These are phyloP conservation scores for Penelope pileata DNA, from an alignment of 2,113 vertebrate species.

Conservation along the genomic window DNA sequence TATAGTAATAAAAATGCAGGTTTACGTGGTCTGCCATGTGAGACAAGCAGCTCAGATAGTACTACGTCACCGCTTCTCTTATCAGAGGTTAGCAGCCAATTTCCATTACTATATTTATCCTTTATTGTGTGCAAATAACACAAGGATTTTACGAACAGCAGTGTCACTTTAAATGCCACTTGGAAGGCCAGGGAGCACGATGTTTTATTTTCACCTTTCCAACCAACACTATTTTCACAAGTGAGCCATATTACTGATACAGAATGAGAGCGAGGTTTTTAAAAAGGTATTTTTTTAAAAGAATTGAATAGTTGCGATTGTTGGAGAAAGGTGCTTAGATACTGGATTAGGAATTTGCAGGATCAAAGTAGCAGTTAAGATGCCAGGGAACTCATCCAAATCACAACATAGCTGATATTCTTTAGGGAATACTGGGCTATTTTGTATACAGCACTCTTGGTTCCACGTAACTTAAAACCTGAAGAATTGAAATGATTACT, in stretches of 20 bases:
- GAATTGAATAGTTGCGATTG: conserved; percentile 38
- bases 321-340: conserved; percentile 50
- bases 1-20: neutral
- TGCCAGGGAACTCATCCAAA: conserved; percentile 65
- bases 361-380: conserved; percentile 61
- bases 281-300: conserved; percentile 3
- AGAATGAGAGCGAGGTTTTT: conserved; percentile 14
- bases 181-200: neutral
- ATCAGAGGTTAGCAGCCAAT: conserved; percentile 31
- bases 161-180: neutral
- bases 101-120: conserved; percentile 69
- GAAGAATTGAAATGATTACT: conserved; percentile 32
- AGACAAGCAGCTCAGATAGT: neutral
- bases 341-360: conserved; percentile 60
- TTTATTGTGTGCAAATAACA: conserved; percentile 42
- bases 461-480: conserved; percentile 64
- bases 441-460: conserved; percentile 45
- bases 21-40: neutral
- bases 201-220: neutral
- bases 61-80: conserved; percentile 43
- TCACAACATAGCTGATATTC: conserved; percentile 60
- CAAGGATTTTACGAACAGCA: conserved; percentile 30
- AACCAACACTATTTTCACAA: neutral
- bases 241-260: neutral
- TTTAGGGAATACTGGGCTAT: conserved; percentile 45